Evolutionary conservation across 1,140 invertebrate genomes (phyloP).

Genomic region (Coenobita brevimanus): DNA sequence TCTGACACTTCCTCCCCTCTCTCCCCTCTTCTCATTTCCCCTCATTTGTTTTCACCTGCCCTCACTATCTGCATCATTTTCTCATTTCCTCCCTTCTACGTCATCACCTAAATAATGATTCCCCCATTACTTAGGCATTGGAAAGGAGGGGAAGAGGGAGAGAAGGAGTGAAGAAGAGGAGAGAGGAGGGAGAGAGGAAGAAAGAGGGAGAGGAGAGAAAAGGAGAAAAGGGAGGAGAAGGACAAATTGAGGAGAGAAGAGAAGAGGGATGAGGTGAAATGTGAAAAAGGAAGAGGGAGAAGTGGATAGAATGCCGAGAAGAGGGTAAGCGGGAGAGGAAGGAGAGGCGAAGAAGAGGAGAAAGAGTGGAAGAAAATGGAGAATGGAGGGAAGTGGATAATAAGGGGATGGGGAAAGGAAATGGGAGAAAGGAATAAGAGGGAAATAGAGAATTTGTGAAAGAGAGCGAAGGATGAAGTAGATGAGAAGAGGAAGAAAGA

Average conservation of each 20-base stretch:
- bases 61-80: slow-evolving; percentile 23
- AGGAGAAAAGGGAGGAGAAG: background rate
- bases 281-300: background rate
- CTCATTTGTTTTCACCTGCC: background rate
- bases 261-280: background rate
- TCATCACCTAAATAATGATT: background rate
- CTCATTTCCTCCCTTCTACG: background rate
- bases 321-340: background rate
- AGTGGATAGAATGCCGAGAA: background rate
- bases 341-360: background rate
- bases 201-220: background rate
- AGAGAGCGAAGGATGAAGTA: no score
- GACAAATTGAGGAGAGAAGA: slow-evolving; percentile 9
- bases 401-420: background rate
- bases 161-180: background rate
- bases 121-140: background rate
- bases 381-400: background rate
- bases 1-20: background rate
- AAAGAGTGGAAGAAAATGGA: background rate
- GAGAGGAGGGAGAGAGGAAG: background rate
- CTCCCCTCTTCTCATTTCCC: no score
- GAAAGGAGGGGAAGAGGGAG: background rate
- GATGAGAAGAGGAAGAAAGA: no score
- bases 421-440: no score
- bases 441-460: no score